These are phyloP conservation scores for Subanguina moxae DNA, from an alignment of 1,140 invertebrate genomes.

Conservation along the genomic window DNA sequence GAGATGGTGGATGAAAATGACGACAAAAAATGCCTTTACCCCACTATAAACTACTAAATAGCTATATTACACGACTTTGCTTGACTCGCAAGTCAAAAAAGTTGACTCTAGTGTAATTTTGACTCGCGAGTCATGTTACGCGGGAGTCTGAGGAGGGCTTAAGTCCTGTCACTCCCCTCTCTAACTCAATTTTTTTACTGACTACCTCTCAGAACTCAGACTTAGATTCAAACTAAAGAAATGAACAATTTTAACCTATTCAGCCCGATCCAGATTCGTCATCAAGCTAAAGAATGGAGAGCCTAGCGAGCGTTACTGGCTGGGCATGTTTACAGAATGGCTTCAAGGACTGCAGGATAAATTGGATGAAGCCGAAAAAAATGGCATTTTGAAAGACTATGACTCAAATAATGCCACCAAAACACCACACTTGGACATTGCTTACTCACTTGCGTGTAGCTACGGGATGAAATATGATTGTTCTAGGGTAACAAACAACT, in stretches of 20 bases:
- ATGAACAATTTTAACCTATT: constrained; percentile 13
- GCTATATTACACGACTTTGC: too few species aligned
- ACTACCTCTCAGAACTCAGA: too few species aligned
- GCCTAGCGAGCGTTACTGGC: constrained; percentile 52
- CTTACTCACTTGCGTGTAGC: constrained; percentile 45
- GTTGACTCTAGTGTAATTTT: too few species aligned
- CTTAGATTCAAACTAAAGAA: too few species aligned
- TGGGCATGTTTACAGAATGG: constrained; percentile 52
- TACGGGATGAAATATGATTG: constrained; percentile 46
- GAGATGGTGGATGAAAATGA: too few species aligned
- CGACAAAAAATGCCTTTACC: too few species aligned
- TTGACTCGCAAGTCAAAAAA: too few species aligned
- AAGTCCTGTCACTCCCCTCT: too few species aligned
- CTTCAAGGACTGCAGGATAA: constrained; percentile 42
- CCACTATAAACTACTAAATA: too few species aligned
- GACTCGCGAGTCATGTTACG: too few species aligned
- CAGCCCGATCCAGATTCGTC: constrained; percentile 42
- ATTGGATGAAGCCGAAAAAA: constrained; percentile 31
- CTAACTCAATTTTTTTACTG: too few species aligned
- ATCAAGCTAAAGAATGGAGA: constrained; percentile 46
- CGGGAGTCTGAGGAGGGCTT: too few species aligned
- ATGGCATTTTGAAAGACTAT: constrained; percentile 33
- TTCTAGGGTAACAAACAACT: constrained; percentile 20
- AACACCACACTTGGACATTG: constrained; percentile 42
- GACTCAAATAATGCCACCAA: constrained; percentile 32